Evolutionary conservation across 2,113 vertebrate species (phyloP).

Genomic region (Dasyprocta punctata): DNA sequence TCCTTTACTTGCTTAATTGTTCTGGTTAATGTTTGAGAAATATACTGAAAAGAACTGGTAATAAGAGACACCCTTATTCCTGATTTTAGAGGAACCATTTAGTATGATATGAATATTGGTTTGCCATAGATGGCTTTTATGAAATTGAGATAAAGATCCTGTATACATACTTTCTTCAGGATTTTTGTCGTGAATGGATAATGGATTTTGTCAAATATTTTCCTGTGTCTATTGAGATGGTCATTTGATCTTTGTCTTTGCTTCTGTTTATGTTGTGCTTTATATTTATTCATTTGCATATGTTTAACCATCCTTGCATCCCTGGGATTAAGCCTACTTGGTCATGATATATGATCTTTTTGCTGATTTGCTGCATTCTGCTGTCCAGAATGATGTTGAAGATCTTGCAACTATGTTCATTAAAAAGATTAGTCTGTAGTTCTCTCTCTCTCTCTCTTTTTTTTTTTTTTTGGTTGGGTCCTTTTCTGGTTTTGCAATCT

Average conservation of each 20-base stretch:
- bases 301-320: not conserved
- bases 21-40: not conserved
- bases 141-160: not conserved
- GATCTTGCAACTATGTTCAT: not conserved
- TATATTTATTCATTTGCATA: not conserved
- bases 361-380: not conserved
- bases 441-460: not conserved
- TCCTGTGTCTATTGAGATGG: not conserved
- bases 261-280: not conserved
- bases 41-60: not conserved
- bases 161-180: not conserved
- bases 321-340: not conserved
- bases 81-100: not conserved
- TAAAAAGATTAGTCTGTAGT: not conserved
- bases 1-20: not conserved
- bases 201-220: not conserved
- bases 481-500: not conserved
- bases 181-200: not conserved
- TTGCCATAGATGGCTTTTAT: not conserved
- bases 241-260: not conserved
- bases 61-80: not conserved
- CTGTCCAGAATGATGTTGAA: not conserved
- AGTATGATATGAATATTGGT: not conserved
- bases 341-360: not conserved
- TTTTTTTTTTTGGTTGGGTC: no score